Percentiles rank a stretch among this genome's conserved stretches.
Evolutionary conservation across 1,140 invertebrate genomes (phyloP).

Genomic region (Zaprionus vittiger): DNA sequence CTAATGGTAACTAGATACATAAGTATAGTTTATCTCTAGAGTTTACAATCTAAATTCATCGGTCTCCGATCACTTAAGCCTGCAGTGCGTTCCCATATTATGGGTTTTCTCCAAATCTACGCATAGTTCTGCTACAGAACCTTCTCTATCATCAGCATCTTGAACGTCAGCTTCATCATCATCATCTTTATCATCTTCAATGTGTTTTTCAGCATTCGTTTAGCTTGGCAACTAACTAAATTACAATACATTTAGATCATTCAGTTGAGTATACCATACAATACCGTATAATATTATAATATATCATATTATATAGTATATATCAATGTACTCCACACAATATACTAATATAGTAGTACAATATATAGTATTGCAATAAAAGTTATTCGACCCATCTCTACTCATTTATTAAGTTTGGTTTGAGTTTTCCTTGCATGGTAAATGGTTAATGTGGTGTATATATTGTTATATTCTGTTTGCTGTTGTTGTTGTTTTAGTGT

Average conservation of each 20-base stretch:
- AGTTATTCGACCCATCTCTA: slow-evolving; percentile 56
- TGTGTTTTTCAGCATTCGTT: slow-evolving; percentile 72
- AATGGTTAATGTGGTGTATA: slow-evolving; percentile 35
- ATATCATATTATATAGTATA: slow-evolving; percentile 37
- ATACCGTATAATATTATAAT: slow-evolving; percentile 13
- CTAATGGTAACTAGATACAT: slow-evolving; percentile 67
- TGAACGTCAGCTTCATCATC: background rate
- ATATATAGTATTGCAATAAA: slow-evolving; percentile 75
- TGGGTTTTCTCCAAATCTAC: slow-evolving; percentile 60
- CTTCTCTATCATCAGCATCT: slow-evolving; percentile 22
- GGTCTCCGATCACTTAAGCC: slow-evolving; percentile 48
- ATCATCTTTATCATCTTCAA: slow-evolving; percentile 11
- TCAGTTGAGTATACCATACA: slow-evolving; percentile 47
- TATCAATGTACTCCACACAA: slow-evolving; percentile 48
- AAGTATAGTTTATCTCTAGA: slow-evolving; percentile 57
- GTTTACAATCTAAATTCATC: slow-evolving; percentile 57
- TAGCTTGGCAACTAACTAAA: slow-evolving; percentile 71
- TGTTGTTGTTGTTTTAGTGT: slow-evolving; percentile 55
- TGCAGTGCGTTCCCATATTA: slow-evolving; percentile 71
- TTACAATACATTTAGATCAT: slow-evolving; percentile 76
- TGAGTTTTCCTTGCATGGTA: slow-evolving; percentile 16
- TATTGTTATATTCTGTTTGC: slow-evolving; percentile 29
- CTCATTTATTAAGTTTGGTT: slow-evolving; percentile 50
- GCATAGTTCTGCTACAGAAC: slow-evolving; percentile 74
- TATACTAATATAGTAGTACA: slow-evolving; percentile 69